Conservation (phyloP, 2,113 vertebrate species). For the Pandion haliaetus region DNA sequence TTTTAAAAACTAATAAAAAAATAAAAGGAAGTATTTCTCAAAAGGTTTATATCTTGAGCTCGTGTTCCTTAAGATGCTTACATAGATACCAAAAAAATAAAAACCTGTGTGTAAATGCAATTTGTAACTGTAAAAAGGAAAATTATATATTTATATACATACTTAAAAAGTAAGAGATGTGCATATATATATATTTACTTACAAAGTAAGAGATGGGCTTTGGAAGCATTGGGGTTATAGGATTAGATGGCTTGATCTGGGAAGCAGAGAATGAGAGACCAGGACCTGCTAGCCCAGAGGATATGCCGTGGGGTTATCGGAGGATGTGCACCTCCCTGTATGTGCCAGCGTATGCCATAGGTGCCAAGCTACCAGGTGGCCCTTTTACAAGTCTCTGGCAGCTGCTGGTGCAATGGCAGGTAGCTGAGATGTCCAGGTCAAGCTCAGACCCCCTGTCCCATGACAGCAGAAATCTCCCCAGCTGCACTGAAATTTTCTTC, state of each 20-base stretch:
- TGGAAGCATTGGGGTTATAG: not conserved
- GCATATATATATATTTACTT: not conserved
- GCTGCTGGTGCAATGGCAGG: not conserved
- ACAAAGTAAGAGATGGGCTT: not conserved
- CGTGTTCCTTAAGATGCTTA: not conserved
- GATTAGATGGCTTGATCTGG: not conserved
- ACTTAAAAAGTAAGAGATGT: not conserved
- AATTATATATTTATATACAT: not conserved
- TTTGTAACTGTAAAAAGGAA: not conserved
- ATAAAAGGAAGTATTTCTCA: constrained; percentile 29
- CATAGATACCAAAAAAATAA: not conserved
- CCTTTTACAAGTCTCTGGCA: not conserved
- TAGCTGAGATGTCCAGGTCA: not conserved
- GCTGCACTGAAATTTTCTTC: not conserved
- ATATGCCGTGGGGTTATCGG: rapidly evolving
- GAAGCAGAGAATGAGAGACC: not conserved
- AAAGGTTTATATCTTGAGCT: constrained; percentile 6
- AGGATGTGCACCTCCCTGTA: not conserved
- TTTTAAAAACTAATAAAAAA: constrained; percentile 3
- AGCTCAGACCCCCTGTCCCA: not conserved
- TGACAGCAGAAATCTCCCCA: not conserved
- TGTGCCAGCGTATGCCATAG: rapidly evolving
- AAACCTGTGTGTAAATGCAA: not conserved
- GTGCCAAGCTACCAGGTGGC: not conserved
- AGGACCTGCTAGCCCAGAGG: not conserved